Evolutionary conservation across 2,888 invertebrate genomes (phyloP).

Genomic region (Leptarthrus brevirostris): DNA sequence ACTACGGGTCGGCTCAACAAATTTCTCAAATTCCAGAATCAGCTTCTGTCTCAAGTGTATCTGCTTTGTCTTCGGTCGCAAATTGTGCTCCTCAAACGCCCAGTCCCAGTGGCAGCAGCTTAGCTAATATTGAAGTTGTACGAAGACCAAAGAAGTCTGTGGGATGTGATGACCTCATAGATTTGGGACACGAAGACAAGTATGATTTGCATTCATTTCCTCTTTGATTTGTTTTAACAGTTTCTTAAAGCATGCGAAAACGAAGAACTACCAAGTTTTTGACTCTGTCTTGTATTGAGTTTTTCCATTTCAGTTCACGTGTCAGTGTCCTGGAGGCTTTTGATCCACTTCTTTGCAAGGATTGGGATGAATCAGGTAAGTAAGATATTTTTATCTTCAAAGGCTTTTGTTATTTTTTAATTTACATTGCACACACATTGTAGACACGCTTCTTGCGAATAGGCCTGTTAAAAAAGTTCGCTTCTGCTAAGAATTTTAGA

Average conservation of each 20-base stretch:
- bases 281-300: constrained; percentile 23
- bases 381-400: constrained; percentile 10
- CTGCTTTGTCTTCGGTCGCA: constrained; percentile 36
- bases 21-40: constrained; percentile 55
- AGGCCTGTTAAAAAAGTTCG: constrained; percentile 15
- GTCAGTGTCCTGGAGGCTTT: constrained; percentile 82
- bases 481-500: constrained; percentile 21
- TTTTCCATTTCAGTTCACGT: constrained; percentile 61
- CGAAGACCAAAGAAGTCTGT: constrained; percentile 49
- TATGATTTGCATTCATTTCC: constrained; percentile 57
- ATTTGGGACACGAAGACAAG: constrained; percentile 64
- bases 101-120: neutral
- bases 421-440: constrained; percentile 8
- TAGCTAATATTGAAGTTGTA: constrained; percentile 2
- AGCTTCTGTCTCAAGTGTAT: constrained; percentile 55
- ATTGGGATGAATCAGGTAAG: constrained; percentile 68
- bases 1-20: constrained; percentile 6
- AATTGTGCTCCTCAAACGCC: constrained; percentile 9
- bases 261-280: constrained; percentile 6
- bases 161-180: constrained; percentile 63
- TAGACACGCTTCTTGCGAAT: constrained; percentile 19
- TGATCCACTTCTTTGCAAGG: constrained; percentile 81
- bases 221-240: constrained; percentile 1
- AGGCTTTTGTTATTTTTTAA: constrained; percentile 25
- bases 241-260: constrained; percentile 15